A percentile compares a stretch with the other conserved stretches of the same genome.
phyloP scores from a whole-genome alignment of 1,140 invertebrate species.

The Bradysia coprophila region DNA sequence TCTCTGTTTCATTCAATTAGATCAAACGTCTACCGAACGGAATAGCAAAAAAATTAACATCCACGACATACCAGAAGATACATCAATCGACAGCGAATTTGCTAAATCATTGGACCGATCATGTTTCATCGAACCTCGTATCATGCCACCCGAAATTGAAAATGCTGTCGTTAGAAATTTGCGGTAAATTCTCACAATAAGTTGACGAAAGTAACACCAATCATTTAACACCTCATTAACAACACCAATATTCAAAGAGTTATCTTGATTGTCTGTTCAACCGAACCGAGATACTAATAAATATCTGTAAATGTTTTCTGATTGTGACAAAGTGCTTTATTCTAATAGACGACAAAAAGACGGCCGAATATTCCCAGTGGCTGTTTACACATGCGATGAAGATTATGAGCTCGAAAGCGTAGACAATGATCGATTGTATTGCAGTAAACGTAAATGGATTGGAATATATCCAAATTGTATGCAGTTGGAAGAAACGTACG shows the following conservation, averaged over 20 bases:
- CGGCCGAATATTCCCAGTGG: constrained; percentile 32
- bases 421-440: constrained; percentile 31
- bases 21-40: background rate
- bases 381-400: constrained; percentile 30
- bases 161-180: constrained; percentile 13
- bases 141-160: constrained; percentile 14
- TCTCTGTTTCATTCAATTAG: no score
- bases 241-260: no score
- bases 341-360: constrained; percentile 10
- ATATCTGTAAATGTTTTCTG: background rate
- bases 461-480: constrained; percentile 31
- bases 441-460: constrained; percentile 31
- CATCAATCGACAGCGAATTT: constrained; percentile 7
- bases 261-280: no score
- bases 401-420: constrained; percentile 28
- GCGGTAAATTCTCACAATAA: no score
- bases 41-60: constrained; percentile 5
- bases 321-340: background rate
- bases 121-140: constrained; percentile 11
- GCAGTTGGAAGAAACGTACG: constrained; percentile 16
- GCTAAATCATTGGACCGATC: constrained; percentile 13
- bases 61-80: constrained; percentile 13
- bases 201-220: background rate
- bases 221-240: no score
- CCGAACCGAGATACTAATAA: background rate